These are phyloP conservation scores for Polia nebulosa DNA, from an alignment of 2,888 invertebrate species.

Conservation along the genomic window DNA sequence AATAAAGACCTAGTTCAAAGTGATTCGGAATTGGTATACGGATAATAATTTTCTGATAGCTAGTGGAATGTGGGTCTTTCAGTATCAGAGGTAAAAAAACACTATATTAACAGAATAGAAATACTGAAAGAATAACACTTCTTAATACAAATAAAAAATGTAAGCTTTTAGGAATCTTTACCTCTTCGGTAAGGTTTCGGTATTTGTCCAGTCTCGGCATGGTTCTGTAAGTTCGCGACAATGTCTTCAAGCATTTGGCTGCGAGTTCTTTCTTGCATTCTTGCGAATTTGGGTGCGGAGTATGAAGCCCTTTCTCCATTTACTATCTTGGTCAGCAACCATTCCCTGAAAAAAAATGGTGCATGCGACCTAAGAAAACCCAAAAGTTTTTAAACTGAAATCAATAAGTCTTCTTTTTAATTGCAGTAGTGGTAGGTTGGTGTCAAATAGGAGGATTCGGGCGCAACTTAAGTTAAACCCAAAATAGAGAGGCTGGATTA, in stretches of 20 bases:
- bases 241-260: conserved; percentile 98
- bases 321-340: conserved; percentile 98
- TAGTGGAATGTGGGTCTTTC: background rate
- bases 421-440: background rate
- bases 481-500: background rate
- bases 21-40: background rate
- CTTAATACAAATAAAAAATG: background rate
- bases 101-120: background rate
- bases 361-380: conserved; percentile 30
- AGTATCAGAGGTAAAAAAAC: background rate
- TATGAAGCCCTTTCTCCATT: conserved; percentile 98
- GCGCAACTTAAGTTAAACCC: background rate
- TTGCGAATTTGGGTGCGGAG: conserved; percentile 98
- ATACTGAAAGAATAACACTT: background rate
- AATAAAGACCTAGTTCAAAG: background rate
- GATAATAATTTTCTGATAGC: background rate
- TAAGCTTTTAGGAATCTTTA: conserved; percentile 64
- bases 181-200: conserved; percentile 98
- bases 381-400: conserved; percentile 29
- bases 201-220: conserved; percentile 98
- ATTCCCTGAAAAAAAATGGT: conserved; percentile 91
- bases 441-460: background rate
- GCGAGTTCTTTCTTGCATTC: conserved; percentile 98
- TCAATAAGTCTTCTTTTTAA: background rate
- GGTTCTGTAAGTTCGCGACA: conserved; percentile 97